phyloP scores from a whole-genome alignment of 2,797 vertebrate species.

The Hypotaenidia philippensis region DNA sequence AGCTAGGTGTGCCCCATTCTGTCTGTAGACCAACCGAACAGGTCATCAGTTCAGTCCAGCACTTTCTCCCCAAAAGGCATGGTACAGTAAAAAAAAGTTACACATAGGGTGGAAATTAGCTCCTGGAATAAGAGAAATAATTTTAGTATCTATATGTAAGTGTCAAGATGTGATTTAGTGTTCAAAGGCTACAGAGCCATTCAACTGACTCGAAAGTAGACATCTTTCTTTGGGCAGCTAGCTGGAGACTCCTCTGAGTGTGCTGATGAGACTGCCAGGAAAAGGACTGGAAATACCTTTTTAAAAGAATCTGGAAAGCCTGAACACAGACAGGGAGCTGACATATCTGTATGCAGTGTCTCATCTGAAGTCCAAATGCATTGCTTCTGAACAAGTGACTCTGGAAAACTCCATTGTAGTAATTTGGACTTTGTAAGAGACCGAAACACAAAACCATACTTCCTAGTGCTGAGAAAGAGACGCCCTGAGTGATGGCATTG shows the following conservation, averaged over 20 bases:
- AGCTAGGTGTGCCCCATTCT: background rate
- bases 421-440: background rate
- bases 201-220: background rate
- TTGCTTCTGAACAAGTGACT: background rate
- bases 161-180: background rate
- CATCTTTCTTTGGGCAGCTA: background rate
- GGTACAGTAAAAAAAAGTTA: background rate
- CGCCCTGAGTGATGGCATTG: background rate
- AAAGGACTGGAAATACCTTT: background rate
- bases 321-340: background rate
- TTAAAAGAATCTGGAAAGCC: background rate
- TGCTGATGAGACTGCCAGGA: background rate
- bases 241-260: background rate
- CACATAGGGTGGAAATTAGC: background rate
- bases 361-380: background rate
- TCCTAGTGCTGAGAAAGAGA: background rate
- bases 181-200: background rate
- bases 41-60: background rate
- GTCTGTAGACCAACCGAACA: background rate
- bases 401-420: background rate
- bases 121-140: background rate
- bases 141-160: background rate
- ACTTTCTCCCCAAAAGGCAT: background rate
- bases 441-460: background rate
- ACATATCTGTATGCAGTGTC: background rate